Evolutionary conservation across 2,888 invertebrate genomes (phyloP).

Genomic region (Parapristionchus giblindavisi): DNA sequence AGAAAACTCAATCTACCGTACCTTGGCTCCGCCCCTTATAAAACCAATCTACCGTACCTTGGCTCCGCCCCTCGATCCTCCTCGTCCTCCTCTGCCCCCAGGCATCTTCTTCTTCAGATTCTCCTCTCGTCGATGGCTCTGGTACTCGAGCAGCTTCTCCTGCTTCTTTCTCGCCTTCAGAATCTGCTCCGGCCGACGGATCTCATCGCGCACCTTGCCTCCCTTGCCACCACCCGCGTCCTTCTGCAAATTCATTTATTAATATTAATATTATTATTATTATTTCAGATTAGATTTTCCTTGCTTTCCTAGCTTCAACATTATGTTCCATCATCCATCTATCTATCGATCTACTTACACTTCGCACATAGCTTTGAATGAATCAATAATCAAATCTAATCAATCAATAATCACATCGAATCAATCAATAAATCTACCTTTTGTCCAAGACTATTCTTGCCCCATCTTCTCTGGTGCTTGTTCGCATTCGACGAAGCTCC

Average conservation of each 20-base stretch:
- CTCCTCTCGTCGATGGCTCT: conserved; percentile 56
- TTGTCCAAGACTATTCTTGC: conserved; percentile 25
- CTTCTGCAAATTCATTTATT: no score
- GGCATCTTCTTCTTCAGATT: conserved; percentile 50
- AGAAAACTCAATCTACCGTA: neutral
- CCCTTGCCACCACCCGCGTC: conserved; percentile 25
- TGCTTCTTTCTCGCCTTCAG: conserved; percentile 56
- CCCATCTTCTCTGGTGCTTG: conserved; percentile 27
- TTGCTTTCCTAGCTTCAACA: no score
- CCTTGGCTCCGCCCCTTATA: neutral
- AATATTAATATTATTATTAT: no score
- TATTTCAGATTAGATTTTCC: no score
- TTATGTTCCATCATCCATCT: no score
- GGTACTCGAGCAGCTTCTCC: conserved; percentile 59
- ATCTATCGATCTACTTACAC: neutral
- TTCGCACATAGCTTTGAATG: neutral
- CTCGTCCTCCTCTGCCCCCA: neutral
- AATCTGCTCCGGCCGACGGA: conserved; percentile 44
- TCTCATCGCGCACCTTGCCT: conserved; percentile 31
- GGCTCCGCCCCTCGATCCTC: neutral
- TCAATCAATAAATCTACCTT: conserved; percentile 9
- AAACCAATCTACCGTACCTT: no score
- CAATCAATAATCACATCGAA: neutral
- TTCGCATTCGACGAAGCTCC: no score
- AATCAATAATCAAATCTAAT: neutral